Conservation (phyloP, 2,797 vertebrate genomes). For the Lutjanus argentimaculatus region DNA sequence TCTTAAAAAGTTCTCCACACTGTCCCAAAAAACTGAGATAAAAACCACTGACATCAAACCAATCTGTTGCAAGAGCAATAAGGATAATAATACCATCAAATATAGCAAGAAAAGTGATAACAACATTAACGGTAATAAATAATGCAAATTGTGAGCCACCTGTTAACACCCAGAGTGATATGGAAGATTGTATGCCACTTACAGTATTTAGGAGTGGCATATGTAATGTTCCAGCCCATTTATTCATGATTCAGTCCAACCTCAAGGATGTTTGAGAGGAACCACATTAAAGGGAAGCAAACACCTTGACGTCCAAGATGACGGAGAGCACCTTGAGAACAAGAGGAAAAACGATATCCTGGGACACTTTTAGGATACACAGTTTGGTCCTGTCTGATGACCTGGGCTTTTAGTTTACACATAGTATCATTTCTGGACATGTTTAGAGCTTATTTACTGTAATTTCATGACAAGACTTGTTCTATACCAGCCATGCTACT, state of each 20-base stretch:
- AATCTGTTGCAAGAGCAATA: constrained; percentile 81
- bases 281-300: constrained; percentile 85
- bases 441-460: constrained; percentile 65
- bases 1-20: constrained; percentile 59
- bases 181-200: constrained; percentile 73
- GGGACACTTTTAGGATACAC: constrained; percentile 44
- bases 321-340: constrained; percentile 76
- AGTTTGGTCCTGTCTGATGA: constrained; percentile 51
- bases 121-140: constrained; percentile 85
- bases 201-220: constrained; percentile 57
- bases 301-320: constrained; percentile 69
- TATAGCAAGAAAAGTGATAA: constrained; percentile 84
- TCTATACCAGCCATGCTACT: constrained; percentile 78
- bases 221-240: constrained; percentile 51
- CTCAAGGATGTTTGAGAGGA: constrained; percentile 69
- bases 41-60: constrained; percentile 81
- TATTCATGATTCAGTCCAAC: constrained; percentile 64
- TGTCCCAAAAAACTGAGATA: constrained; percentile 75
- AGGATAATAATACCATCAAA: constrained; percentile 85
- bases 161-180: constrained; percentile 74
- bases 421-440: constrained; percentile 44
- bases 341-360: constrained; percentile 60
- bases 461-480: constrained; percentile 62
- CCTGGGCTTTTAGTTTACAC: constrained; percentile 32
- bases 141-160: constrained; percentile 80